Conservation (phyloP, 2,797 vertebrate species). For the Enteromius mattozi region DNA sequence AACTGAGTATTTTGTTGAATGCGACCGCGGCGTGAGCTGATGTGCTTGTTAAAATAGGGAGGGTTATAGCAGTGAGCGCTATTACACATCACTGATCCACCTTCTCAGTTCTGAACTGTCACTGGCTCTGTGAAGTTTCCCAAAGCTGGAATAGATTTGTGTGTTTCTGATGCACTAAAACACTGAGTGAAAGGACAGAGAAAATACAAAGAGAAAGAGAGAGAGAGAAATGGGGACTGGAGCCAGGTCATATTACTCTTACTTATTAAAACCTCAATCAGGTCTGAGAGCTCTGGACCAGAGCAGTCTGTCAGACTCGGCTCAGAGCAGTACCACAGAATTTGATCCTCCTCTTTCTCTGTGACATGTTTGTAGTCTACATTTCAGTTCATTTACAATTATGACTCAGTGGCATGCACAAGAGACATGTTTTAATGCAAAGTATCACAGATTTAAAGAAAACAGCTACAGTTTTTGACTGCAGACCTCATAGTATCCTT, state of each 20-base stretch:
- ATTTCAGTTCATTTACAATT: conserved; percentile 43
- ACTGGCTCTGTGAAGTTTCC: conserved; percentile 57
- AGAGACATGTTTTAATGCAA: conserved; percentile 43
- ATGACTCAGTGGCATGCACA: conserved; percentile 41
- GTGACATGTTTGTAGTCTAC: conserved; percentile 49
- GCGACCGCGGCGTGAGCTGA: neutral
- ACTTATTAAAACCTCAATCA: conserved; percentile 64
- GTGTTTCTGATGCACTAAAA: conserved; percentile 51
- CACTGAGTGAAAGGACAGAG: conserved; percentile 45
- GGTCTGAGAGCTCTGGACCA: conserved; percentile 60
- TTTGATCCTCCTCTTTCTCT: conserved; percentile 57
- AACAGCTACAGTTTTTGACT: conserved; percentile 1
- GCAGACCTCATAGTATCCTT: neutral
- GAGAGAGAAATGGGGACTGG: conserved; percentile 56
- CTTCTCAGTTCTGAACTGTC: conserved; percentile 53
- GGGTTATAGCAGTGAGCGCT: conserved; percentile 55
- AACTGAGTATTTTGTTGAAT: conserved; percentile 24
- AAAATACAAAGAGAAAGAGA: conserved; percentile 39
- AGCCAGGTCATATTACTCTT: conserved; percentile 63
- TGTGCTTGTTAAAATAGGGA: conserved; percentile 50
- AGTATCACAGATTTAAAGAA: conserved; percentile 38
- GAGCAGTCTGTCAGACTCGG: conserved; percentile 48
- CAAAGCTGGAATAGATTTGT: conserved; percentile 62
- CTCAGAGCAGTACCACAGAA: conserved; percentile 52
- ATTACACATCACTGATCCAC: conserved; percentile 59